A percentile compares a stretch with the other conserved stretches of the same genome.
These are phyloP conservation scores for Coreoperca whiteheadi DNA, from an alignment of 2,113 vertebrate species.

Conservation along the genomic window DNA sequence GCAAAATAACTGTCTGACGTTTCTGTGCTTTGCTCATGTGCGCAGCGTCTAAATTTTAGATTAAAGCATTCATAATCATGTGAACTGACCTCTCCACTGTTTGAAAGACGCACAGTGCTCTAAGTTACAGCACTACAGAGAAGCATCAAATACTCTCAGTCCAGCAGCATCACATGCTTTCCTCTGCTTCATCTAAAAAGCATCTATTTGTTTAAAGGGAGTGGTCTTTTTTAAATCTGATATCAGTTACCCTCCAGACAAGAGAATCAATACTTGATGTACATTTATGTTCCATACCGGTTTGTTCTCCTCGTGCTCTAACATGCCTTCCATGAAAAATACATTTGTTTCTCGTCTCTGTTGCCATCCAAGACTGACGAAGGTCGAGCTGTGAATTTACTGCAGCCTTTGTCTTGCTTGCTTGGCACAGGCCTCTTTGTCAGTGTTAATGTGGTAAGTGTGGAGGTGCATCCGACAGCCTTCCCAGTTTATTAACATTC, in stretches of 20 bases:
- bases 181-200: slow-evolving; percentile 2
- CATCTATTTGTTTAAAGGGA: slow-evolving; percentile 47
- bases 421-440: slow-evolving; percentile 67
- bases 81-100: slow-evolving; percentile 6
- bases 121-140: slow-evolving; percentile 11
- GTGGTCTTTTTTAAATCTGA: slow-evolving; percentile 46
- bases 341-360: slow-evolving; percentile 67
- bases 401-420: slow-evolving; percentile 71
- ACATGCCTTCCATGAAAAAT: slow-evolving; percentile 72
- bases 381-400: slow-evolving; percentile 75
- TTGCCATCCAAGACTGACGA: slow-evolving; percentile 59
- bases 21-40: slow-evolving; percentile 24
- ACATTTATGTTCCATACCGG: slow-evolving; percentile 55
- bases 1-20: slow-evolving; percentile 37
- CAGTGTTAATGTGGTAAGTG: slow-evolving; percentile 71
- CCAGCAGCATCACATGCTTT: background rate
- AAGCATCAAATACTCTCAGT: slow-evolving; percentile 17
- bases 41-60: slow-evolving; percentile 32
- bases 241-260: slow-evolving; percentile 49
- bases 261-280: slow-evolving; percentile 63
- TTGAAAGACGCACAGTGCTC: slow-evolving; percentile 11
- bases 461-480: slow-evolving; percentile 52
- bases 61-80: slow-evolving; percentile 34
- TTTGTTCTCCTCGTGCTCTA: slow-evolving; percentile 48
- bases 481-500: slow-evolving; percentile 63